phyloP scores from a whole-genome alignment of 2,797 vertebrate species.

The Cyprinodon diabolis region DNA sequence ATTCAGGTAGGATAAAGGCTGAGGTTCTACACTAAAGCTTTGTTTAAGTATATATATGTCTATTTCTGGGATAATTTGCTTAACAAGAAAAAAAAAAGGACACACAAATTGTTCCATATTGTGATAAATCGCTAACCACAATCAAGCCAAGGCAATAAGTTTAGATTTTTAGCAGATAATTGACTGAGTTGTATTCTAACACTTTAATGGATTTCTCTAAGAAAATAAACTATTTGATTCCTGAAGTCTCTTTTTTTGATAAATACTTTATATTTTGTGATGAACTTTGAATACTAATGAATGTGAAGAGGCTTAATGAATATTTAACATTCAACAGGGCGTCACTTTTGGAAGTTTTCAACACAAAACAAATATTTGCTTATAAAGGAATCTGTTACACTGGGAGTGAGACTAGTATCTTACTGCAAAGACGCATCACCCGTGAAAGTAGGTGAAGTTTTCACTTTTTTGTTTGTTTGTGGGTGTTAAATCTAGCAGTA shows the following conservation, averaged over 20 bases:
- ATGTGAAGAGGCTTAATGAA: background rate
- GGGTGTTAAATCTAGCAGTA: constrained; percentile 38
- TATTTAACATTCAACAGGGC: background rate
- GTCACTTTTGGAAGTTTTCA: background rate
- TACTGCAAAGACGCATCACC: constrained; percentile 8
- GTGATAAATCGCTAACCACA: constrained; percentile 48
- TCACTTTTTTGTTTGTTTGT: constrained; percentile 33
- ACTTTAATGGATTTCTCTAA: constrained; percentile 72
- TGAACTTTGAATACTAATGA: background rate
- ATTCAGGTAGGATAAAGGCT: constrained; percentile 43
- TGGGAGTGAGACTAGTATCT: background rate
- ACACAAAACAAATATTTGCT: background rate
- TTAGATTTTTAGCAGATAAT: constrained; percentile 72
- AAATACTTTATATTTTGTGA: constrained; percentile 12
- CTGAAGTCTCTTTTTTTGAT: constrained; percentile 28
- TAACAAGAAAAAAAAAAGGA: constrained; percentile 12
- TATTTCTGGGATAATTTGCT: constrained; percentile 56
- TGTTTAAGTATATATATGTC: constrained; percentile 52
- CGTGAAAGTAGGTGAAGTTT: constrained; percentile 25
- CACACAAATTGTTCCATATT: constrained; percentile 47
- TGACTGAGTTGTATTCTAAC: constrained; percentile 55
- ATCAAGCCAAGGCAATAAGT: constrained; percentile 78
- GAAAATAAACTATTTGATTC: constrained; percentile 73
- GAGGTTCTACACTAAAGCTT: constrained; percentile 49
- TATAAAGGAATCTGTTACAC: background rate